Evolutionary conservation across 2,113 vertebrate species (phyloP).

Genomic region (Hypomesus transpacificus): DNA sequence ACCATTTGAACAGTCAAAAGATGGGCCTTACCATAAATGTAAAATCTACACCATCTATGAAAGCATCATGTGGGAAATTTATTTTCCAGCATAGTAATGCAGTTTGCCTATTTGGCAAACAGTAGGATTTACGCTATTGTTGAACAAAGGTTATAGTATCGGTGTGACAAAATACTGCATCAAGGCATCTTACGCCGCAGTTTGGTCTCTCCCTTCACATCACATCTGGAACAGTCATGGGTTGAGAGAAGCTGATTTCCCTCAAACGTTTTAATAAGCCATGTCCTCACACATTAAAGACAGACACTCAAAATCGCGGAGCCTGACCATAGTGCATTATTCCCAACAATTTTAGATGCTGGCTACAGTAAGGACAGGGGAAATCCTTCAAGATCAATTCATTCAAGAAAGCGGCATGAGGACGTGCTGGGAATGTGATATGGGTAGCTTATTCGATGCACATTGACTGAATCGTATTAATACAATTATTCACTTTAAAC

Average conservation of each 20-base stretch:
- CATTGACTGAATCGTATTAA: background rate
- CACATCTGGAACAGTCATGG: conserved; percentile 39
- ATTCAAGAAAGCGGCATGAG: conserved; percentile 74
- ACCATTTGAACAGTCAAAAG: too few relatives aligned
- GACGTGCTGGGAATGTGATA: conserved; percentile 75
- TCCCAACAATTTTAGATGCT: background rate
- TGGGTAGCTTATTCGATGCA: conserved; percentile 1
- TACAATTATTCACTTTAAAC: background rate
- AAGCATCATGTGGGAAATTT: background rate
- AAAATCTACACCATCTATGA: background rate
- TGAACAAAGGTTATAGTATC: conserved; percentile 36
- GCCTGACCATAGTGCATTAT: conserved; percentile 32
- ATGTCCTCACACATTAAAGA: conserved; percentile 45
- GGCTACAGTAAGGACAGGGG: conserved; percentile 39
- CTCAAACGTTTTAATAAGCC: conserved; percentile 31
- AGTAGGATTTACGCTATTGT: conserved; percentile 28
- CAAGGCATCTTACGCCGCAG: conserved; percentile 56
- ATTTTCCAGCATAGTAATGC: too few relatives aligned
- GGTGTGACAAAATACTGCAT: conserved; percentile 59
- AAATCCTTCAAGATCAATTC: conserved; percentile 61
- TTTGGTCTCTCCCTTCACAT: conserved; percentile 54
- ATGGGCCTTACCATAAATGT: background rate
- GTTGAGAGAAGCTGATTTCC: conserved; percentile 32
- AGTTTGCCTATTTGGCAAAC: background rate
- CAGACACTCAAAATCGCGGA: conserved; percentile 35